phyloP scores from a whole-genome alignment of 2,113 vertebrate species.

The Prolemur simus region DNA sequence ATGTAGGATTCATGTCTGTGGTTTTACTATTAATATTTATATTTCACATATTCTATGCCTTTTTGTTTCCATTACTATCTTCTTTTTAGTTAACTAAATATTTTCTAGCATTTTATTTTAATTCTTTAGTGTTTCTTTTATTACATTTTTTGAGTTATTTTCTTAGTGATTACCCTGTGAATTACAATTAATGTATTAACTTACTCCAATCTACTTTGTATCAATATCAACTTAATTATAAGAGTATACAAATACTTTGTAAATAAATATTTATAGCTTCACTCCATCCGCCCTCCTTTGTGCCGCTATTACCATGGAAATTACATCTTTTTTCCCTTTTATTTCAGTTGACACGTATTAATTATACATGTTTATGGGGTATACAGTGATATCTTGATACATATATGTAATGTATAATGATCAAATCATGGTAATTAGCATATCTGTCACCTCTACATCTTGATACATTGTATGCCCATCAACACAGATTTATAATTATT shows the following conservation, averaged over 20 bases:
- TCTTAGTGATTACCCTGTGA: background rate
- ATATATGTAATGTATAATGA: too few relatives aligned
- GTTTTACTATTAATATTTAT: background rate
- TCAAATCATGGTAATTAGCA: too few relatives aligned
- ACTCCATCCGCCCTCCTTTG: too few relatives aligned
- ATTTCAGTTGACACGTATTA: too few relatives aligned
- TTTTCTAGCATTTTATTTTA: background rate
- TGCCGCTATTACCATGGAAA: background rate
- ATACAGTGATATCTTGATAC: too few relatives aligned
- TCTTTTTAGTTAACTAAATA: background rate
- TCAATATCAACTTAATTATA: background rate
- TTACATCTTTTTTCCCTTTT: too few relatives aligned
- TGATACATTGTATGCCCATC: background rate
- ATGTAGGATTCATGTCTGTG: background rate
- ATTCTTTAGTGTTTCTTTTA: background rate
- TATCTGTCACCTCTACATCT: background rate
- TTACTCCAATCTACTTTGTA: background rate
- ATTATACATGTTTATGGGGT: too few relatives aligned
- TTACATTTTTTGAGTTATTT: background rate
- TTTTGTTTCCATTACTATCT: background rate
- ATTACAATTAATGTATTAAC: background rate
- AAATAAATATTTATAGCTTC: background rate
- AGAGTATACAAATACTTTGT: background rate
- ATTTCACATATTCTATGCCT: background rate
- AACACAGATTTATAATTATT: background rate